A percentile compares a stretch with the other conserved stretches of the same genome.
These are phyloP conservation scores for Hipposideros armiger DNA, from an alignment of 2,113 vertebrate species.

Conservation along the genomic window DNA sequence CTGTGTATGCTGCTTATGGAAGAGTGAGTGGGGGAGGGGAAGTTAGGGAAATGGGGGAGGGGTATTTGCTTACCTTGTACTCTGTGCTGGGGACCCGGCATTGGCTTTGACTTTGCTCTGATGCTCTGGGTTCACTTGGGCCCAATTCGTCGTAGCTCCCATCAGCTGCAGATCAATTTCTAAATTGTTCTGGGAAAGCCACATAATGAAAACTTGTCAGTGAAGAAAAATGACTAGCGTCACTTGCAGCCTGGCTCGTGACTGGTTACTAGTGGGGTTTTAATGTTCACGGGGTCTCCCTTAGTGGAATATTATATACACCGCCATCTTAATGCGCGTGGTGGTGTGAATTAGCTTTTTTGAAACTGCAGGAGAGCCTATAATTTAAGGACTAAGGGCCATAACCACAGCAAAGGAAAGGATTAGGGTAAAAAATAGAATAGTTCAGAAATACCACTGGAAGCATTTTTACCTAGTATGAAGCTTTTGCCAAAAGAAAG, in stretches of 20 bases:
- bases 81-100: not conserved
- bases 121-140: not conserved
- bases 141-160: slow-evolving; percentile 65
- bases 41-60: rapidly evolving
- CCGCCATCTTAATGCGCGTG: slow-evolving; percentile 56
- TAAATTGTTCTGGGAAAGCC: slow-evolving; percentile 80
- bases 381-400: slow-evolving; percentile 70
- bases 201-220: slow-evolving; percentile 84
- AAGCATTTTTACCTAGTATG: slow-evolving; percentile 51
- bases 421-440: slow-evolving; percentile 75
- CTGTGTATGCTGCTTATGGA: not conserved
- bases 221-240: slow-evolving; percentile 78
- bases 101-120: not conserved
- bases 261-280: slow-evolving; percentile 45
- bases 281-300: slow-evolving; percentile 56
- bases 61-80: not conserved
- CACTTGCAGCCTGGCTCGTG: slow-evolving; percentile 52
- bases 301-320: slow-evolving; percentile 66
- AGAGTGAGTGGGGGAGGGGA: not conserved
- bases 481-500: slow-evolving; percentile 67
- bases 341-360: slow-evolving; percentile 62
- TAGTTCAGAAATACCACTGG: slow-evolving; percentile 65
- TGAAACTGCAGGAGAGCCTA: slow-evolving; percentile 63
- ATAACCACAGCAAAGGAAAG: slow-evolving; percentile 74
- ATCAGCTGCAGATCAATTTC: slow-evolving; percentile 79